Percentiles rank a stretch among this genome's conserved stretches.
Conservation (phyloP, 2,797 vertebrate species). For the Bradypodion ventrale region DNA sequence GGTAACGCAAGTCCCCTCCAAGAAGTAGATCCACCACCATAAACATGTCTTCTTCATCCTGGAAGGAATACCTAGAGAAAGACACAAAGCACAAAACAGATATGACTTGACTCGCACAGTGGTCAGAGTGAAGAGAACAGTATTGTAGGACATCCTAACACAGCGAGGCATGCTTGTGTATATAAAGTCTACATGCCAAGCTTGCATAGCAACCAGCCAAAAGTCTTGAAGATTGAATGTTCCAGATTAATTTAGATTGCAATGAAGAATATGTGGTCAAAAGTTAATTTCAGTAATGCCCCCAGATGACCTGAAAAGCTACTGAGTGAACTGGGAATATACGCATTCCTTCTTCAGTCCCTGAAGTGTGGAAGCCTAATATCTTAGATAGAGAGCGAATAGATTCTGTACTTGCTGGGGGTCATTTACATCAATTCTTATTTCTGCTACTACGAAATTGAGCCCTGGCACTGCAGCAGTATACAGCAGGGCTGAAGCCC, state of each 20-base stretch:
- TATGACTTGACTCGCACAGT: fast-evolving
- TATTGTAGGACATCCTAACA: background rate
- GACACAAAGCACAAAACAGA: background rate
- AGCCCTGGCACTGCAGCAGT: background rate
- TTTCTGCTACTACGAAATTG: background rate
- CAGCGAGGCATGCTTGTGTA: background rate
- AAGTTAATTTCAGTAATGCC: background rate
- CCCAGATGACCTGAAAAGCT: too few species aligned
- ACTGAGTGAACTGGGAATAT: too few species aligned
- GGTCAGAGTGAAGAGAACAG: fast-evolving
- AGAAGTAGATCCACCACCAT: constrained; percentile 98
- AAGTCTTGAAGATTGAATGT: background rate
- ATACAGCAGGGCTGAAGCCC: background rate
- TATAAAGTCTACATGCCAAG: background rate
- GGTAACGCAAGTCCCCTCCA: constrained; percentile 95
- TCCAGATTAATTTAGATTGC: background rate
- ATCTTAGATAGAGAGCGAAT: background rate
- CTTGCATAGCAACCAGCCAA: background rate
- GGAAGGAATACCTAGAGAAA: constrained; percentile 92
- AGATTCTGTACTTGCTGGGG: background rate
- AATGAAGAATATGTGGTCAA: background rate
- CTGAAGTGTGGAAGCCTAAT: background rate
- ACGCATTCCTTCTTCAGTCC: too few species aligned
- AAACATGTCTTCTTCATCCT: constrained; percentile 99
- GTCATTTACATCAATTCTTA: background rate